A percentile compares a stretch with the other conserved stretches of the same genome.
These are phyloP conservation scores for Spinibarbus caldwelli DNA, from an alignment of 2,797 vertebrate species.

Conservation along the genomic window DNA sequence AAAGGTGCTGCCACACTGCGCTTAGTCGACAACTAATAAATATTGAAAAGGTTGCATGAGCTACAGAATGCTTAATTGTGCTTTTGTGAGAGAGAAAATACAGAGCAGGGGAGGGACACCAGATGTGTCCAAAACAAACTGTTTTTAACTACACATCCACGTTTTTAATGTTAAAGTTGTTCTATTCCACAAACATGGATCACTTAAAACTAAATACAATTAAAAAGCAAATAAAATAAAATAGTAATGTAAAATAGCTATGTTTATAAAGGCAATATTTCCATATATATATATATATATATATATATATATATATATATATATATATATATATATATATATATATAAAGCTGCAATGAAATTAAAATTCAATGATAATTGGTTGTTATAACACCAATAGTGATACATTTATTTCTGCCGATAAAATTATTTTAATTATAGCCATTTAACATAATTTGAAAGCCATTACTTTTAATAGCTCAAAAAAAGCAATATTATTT, in stretches of 20 bases:
- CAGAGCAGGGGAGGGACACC: conserved; percentile 62
- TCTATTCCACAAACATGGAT: neutral
- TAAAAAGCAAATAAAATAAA: neutral
- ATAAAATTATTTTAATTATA: neutral
- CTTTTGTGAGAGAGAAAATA: conserved; percentile 64
- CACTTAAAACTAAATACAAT: too few relatives aligned
- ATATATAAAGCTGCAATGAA: neutral
- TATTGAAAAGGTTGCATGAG: conserved; percentile 64
- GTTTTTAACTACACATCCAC: neutral
- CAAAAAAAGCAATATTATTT: too few relatives aligned
- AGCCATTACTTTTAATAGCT: neutral
- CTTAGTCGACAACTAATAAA: conserved; percentile 65
- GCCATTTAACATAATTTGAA: neutral
- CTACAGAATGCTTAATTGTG: conserved; percentile 64
- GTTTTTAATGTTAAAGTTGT: neutral
- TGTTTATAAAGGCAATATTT: neutral
- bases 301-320: too few relatives aligned
- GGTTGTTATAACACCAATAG: neutral
- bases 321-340: too few relatives aligned
- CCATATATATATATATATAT: too few relatives aligned
- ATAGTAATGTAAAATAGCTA: neutral
- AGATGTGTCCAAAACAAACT: conserved; percentile 47
- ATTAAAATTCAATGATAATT: neutral
- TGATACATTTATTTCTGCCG: too few relatives aligned
- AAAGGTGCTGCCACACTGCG: conserved; percentile 53